Percentiles rank a stretch among this genome's conserved stretches.
Conservation (phyloP, 2,113 vertebrate species). For the Misgurnus anguillicaudatus region DNA sequence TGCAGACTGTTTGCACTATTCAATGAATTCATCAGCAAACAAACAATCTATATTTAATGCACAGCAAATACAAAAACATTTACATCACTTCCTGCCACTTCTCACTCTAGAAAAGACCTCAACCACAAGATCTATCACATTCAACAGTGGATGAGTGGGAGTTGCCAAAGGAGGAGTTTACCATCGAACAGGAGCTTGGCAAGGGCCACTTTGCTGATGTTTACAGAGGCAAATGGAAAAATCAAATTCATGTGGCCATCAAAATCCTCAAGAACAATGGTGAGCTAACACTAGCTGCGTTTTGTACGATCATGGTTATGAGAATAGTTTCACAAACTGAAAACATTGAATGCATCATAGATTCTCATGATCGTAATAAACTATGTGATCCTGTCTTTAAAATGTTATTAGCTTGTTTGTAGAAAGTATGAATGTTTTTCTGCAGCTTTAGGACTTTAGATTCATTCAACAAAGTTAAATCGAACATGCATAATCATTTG, state of each 20-base stretch:
- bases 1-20: neutral
- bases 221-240: constrained; percentile 78
- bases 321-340: too few species aligned
- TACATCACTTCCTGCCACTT: neutral
- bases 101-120: constrained; percentile 64
- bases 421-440: too few species aligned
- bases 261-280: constrained; percentile 78
- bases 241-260: constrained; percentile 76
- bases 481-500: too few species aligned
- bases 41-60: neutral
- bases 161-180: constrained; percentile 78
- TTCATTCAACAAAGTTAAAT: too few species aligned
- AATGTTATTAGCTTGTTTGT: too few species aligned
- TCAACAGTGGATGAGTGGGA: constrained; percentile 77
- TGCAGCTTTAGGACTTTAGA: too few species aligned
- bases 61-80: neutral
- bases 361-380: too few species aligned
- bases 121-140: constrained; percentile 56
- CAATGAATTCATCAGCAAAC: too few species aligned
- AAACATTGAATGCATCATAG: too few species aligned
- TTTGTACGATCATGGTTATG: too few species aligned
- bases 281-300: constrained; percentile 38
- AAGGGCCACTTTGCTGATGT: constrained; percentile 79
- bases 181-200: constrained; percentile 73
- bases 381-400: too few species aligned